phyloP scores from a whole-genome alignment of 2,888 invertebrate genomes.

The Podabrus alpinus region DNA sequence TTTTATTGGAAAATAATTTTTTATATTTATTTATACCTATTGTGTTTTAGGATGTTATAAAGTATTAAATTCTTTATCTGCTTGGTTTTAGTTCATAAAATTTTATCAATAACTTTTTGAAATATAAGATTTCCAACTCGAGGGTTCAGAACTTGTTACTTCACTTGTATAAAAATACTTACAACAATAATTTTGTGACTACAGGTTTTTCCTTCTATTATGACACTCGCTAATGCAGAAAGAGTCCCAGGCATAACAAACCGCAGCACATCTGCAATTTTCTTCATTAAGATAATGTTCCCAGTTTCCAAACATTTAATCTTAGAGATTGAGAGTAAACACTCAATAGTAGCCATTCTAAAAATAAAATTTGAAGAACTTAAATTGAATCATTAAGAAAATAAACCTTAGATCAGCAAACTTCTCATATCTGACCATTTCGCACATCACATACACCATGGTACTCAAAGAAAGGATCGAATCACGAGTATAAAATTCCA shows the following conservation, averaged over 20 bases:
- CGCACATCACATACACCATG: slow-evolving; percentile 66
- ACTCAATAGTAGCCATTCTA: slow-evolving; percentile 61
- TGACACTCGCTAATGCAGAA: slow-evolving; percentile 63
- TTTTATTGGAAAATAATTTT: no score
- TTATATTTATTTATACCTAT: no score
- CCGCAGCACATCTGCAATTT: slow-evolving; percentile 63
- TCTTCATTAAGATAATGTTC: slow-evolving; percentile 59
- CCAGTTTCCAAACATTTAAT: slow-evolving; percentile 61
- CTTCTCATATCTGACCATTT: slow-evolving; percentile 69
- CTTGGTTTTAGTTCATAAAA: no score
- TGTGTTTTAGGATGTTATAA: no score
- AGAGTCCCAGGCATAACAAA: slow-evolving; percentile 69
- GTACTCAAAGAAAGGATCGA: slow-evolving; percentile 66
- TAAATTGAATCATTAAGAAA: neutral
- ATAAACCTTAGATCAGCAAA: slow-evolving; percentile 65
- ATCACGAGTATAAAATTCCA: slow-evolving; percentile 60
- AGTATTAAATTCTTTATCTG: no score
- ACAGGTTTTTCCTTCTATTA: slow-evolving; percentile 61
- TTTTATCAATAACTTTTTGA: no score
- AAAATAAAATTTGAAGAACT: slow-evolving; percentile 11
- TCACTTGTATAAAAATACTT: slow-evolving; percentile 24
- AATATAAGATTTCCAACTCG: no score
- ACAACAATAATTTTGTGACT: slow-evolving; percentile 67
- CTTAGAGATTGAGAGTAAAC: slow-evolving; percentile 66
- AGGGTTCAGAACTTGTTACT: no score